Percentiles rank a stretch among this genome's conserved stretches.
phyloP scores from a whole-genome alignment of 2,888 invertebrate species.

The Dascillus cervinus region DNA sequence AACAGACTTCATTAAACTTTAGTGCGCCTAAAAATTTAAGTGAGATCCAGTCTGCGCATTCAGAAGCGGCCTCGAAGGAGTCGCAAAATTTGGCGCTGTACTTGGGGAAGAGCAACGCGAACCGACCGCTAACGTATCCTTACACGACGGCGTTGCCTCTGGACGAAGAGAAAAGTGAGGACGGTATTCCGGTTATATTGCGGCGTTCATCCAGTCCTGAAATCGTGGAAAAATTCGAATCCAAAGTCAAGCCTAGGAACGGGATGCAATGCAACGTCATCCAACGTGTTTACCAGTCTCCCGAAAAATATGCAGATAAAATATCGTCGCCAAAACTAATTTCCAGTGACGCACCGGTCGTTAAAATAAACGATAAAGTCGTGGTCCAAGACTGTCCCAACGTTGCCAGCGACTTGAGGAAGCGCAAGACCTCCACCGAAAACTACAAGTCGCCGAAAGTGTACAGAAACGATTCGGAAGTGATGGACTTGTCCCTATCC shows the following conservation, averaged over 20 bases:
- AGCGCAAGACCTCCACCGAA: slow-evolving; percentile 10
- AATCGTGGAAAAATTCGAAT: not conserved
- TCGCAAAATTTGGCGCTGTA: slow-evolving; percentile 26
- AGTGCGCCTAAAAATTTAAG: slow-evolving; percentile 18
- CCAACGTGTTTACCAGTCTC: slow-evolving; percentile 6
- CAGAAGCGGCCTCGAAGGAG: slow-evolving; percentile 17
- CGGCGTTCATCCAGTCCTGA: slow-evolving; percentile 1
- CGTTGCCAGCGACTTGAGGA: slow-evolving; percentile 6
- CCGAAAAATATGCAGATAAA: slow-evolving; percentile 3
- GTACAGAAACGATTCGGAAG: slow-evolving; percentile 32
- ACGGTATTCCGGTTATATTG: not conserved
- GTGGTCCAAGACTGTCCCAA: slow-evolving; percentile 8
- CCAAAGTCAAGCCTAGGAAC: slow-evolving; percentile 3
- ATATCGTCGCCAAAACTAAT: slow-evolving; percentile 1
- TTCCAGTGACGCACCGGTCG: slow-evolving; percentile 1
- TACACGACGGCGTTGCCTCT: slow-evolving; percentile 39
- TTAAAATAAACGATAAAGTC: slow-evolving; percentile 25
- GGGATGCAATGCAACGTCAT: slow-evolving; percentile 3
- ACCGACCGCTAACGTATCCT: slow-evolving; percentile 61
- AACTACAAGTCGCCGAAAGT: slow-evolving; percentile 20
- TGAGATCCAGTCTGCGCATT: slow-evolving; percentile 10
- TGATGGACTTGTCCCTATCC: slow-evolving; percentile 34
- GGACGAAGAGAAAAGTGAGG: slow-evolving; percentile 4
- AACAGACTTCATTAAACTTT: slow-evolving; percentile 19
- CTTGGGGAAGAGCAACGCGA: slow-evolving; percentile 44